Base-by-base conservation (phyloP, 2,797 vertebrate genomes). In the Neopelma chrysocephalum region DNA sequence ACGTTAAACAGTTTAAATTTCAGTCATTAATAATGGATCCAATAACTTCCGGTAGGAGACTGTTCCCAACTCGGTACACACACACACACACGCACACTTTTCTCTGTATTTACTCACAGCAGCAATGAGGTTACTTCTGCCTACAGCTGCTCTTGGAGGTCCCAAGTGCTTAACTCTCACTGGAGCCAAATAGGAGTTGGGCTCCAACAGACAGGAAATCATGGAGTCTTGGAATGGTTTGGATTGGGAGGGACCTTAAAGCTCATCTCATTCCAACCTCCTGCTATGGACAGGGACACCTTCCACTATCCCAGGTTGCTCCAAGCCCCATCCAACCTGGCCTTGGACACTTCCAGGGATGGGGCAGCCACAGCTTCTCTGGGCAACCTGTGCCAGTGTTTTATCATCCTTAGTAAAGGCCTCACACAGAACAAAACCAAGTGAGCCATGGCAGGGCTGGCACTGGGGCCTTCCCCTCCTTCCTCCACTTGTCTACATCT, bases 401-500 rank as follows among this genome's bases (percentile, higher is more conserved):
- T 62, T 0, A 0, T 13, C 42, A 25, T 11, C 42, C 43, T 62
- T 15, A 42, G 38, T 62, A 21, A 62, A 42, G 2, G 38, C 38
- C 47, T 38, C 9, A 3, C 9, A 9, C 9, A 23, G n/a, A n/a
- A 31, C 43, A 40, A 65, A 54, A 43, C 65, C 31, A 12, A 2
- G 40, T 0, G 0, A n/a, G 32, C 32, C 61, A 34, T 3, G 0
- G 71, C 54, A 60, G 0, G 0, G 50, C 61, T 7, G 26, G 31
- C 13, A 11, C 43, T 50, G n/a, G 14, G 21, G 40, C n/a, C 58
- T 2, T 56, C 29, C 62, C 51, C 66, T 56, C 65, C 65, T 42
- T 61, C 36, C 61, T 43, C 29, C 6, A 2, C 65, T 42, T 32
- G 38, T 66, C 56, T 6, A 29, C 15, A 31, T 7, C 15, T 34